A percentile compares a stretch with the other conserved stretches of the same genome.
phyloP scores from a whole-genome alignment of 1,140 invertebrate genomes.

The Saxidomus purpurata region DNA sequence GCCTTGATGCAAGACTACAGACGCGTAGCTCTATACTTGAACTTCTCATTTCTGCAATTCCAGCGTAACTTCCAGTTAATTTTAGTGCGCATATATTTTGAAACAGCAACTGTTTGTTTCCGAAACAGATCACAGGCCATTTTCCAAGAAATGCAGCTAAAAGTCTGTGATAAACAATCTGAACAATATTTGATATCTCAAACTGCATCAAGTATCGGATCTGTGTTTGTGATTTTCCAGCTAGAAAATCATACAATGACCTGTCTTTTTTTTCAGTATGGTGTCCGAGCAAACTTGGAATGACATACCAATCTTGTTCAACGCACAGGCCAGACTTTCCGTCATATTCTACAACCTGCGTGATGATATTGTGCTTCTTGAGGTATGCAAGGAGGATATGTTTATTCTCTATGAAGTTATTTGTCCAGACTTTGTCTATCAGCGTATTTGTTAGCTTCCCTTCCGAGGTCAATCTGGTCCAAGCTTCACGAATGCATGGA shows the following conservation, averaged over 20 bases:
- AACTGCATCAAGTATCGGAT: neutral
- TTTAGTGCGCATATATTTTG: neutral
- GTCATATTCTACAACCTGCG: neutral
- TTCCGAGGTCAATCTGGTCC: neutral
- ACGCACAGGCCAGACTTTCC: neutral
- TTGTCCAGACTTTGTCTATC: slow-evolving; percentile 21
- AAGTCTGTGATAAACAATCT: neutral
- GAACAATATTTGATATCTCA: neutral
- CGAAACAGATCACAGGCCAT: neutral
- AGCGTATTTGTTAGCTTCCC: slow-evolving; percentile 10
- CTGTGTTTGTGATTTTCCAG: neutral
- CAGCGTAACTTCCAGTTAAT: neutral
- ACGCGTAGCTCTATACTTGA: neutral
- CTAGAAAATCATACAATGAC: neutral
- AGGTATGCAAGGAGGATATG: slow-evolving; percentile 34
- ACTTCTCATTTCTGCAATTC: neutral
- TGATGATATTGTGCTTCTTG: slow-evolving; percentile 44
- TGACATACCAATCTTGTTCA: neutral
- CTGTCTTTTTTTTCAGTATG: neutral
- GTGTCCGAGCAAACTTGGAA: neutral
- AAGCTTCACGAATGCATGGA: neutral
- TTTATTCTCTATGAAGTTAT: slow-evolving; percentile 27
- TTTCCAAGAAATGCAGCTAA: neutral
- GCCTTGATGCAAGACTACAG: neutral
- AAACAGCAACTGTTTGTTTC: neutral